A percentile compares a stretch with the other conserved stretches of the same genome.
Evolutionary conservation across 2,113 vertebrate species (phyloP).

Genomic region (Eonycteris spelaea): DNA sequence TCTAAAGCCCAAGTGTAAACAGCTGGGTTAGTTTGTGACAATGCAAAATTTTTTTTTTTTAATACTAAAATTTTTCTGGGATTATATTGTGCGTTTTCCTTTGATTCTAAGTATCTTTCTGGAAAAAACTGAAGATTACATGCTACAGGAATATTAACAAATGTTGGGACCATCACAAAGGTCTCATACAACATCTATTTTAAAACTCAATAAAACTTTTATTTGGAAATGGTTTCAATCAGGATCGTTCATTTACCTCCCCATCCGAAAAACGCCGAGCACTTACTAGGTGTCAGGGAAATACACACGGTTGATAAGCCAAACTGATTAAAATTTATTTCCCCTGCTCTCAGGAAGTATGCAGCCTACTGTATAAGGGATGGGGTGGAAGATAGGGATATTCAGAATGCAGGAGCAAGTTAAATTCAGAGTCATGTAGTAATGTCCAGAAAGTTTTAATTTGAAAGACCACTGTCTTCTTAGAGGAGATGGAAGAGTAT

Average conservation of each 20-base stretch:
- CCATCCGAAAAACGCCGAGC: neutral
- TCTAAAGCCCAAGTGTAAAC: neutral
- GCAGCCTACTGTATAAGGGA: neutral
- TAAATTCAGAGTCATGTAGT: constrained; percentile 12
- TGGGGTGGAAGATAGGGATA: neutral
- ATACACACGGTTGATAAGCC: neutral
- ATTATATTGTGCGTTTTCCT: constrained; percentile 5
- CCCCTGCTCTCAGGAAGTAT: neutral
- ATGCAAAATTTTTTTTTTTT: neutral
- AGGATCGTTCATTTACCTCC: neutral
- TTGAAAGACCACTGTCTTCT: constrained; percentile 21
- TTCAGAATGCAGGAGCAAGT: neutral
- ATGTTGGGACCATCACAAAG: constrained; percentile 20
- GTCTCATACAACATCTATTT: constrained; percentile 8
- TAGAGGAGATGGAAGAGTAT: neutral
- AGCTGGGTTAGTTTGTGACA: neutral
- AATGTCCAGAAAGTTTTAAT: neutral
- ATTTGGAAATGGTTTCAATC: constrained; percentile 22
- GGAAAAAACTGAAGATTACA: constrained; percentile 44
- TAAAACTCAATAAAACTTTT: neutral
- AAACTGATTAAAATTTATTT: constrained; percentile 37
- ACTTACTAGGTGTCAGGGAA: neutral
- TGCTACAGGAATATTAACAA: neutral
- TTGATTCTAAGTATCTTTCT: constrained; percentile 26
- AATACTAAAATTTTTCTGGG: constrained; percentile 8